These are phyloP conservation scores for Lutjanus argentimaculatus DNA, from an alignment of 2,797 vertebrate genomes.

Conservation along the genomic window DNA sequence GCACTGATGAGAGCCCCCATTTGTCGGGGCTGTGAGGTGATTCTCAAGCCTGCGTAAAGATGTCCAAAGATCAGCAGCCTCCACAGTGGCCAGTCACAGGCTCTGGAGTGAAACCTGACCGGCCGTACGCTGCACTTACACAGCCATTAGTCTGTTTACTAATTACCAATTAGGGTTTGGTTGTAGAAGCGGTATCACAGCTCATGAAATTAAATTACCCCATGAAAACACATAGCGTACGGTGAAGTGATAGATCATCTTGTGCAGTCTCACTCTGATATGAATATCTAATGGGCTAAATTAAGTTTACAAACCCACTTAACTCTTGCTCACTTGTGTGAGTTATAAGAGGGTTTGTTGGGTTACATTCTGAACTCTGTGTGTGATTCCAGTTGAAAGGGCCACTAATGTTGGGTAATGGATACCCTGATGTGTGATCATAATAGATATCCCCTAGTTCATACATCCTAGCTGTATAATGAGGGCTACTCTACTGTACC, in stretches of 20 bases:
- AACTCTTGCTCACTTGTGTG: constrained; percentile 67
- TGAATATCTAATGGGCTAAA: constrained; percentile 76
- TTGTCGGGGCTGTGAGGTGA: constrained; percentile 69
- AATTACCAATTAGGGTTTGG: constrained; percentile 73
- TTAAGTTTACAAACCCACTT: constrained; percentile 76
- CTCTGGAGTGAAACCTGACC: constrained; percentile 59
- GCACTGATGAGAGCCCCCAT: constrained; percentile 73
- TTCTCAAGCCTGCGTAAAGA: constrained; percentile 65
- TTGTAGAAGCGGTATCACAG: constrained; percentile 57
- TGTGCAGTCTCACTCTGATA: constrained; percentile 58
- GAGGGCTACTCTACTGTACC: constrained; percentile 82
- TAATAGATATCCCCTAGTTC: constrained; percentile 82
- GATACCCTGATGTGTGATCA: constrained; percentile 81
- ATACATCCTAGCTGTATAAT: constrained; percentile 82
- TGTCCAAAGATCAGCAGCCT: constrained; percentile 46
- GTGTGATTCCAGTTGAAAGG: constrained; percentile 79
- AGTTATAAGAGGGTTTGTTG: constrained; percentile 70
- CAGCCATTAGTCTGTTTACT: constrained; percentile 66
- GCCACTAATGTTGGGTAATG: constrained; percentile 82
- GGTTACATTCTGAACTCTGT: constrained; percentile 67
- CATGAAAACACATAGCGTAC: constrained; percentile 53
- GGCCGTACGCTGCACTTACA: constrained; percentile 36
- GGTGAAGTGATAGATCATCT: constrained; percentile 70
- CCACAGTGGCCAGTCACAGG: constrained; percentile 1
- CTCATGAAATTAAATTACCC: constrained; percentile 68